Evolutionary conservation across 1,140 invertebrate genomes (phyloP).

Genomic region (Pogonus chalceus): DNA sequence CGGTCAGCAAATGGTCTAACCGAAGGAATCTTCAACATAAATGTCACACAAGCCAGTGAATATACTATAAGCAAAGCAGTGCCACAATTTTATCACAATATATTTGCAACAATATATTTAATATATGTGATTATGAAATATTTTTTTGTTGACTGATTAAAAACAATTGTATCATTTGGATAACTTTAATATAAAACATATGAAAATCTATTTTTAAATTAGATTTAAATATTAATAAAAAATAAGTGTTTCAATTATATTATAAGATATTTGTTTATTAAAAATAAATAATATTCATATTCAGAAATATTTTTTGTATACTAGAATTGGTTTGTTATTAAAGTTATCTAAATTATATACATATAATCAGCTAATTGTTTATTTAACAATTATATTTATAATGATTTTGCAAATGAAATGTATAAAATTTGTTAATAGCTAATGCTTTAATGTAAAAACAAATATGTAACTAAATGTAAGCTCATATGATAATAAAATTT

Average conservation of each 20-base stretch:
- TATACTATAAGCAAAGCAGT: conserved; percentile 17
- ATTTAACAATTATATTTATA: conserved; percentile 5
- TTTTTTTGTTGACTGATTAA: not conserved
- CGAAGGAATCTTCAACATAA: conserved; percentile 42
- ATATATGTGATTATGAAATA: not conserved
- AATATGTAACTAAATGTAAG: not conserved
- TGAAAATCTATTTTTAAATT: not conserved
- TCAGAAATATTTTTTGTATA: too few species aligned
- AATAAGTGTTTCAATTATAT: too few species aligned
- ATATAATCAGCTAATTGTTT: not conserved
- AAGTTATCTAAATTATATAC: not conserved
- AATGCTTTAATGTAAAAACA: conserved; percentile 4
- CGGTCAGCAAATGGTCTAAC: conserved; percentile 40
- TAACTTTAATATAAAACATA: not conserved
- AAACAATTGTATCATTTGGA: not conserved
- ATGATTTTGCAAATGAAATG: conserved; percentile 6
- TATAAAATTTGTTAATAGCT: conserved; percentile 8
- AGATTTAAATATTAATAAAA: not conserved
- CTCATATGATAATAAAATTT: conserved; percentile 6
- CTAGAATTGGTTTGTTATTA: too few species aligned
- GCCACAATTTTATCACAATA: not conserved
- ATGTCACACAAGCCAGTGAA: conserved; percentile 40
- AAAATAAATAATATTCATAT: too few species aligned
- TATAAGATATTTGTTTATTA: not conserved
- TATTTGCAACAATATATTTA: not conserved